phyloP scores from a whole-genome alignment of 1,140 invertebrate genomes.

The Drosophila repletoides region DNA sequence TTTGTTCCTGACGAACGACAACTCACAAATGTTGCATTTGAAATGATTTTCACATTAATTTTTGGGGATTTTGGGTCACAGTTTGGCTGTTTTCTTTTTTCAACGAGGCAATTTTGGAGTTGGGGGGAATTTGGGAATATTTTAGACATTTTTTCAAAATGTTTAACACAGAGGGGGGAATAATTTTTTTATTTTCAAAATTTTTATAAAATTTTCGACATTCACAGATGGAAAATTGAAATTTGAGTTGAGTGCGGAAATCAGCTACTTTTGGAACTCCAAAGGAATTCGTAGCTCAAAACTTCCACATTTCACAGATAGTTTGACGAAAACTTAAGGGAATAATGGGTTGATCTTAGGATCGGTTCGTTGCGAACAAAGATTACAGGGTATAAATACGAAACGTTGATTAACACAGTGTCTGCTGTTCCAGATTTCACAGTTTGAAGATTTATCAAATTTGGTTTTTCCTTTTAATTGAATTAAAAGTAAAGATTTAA shows the following conservation, averaged over 20 bases:
- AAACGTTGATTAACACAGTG: constrained; percentile 38
- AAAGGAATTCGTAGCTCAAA: background rate
- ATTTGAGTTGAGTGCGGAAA: constrained; percentile 18
- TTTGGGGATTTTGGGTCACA: constrained; percentile 34
- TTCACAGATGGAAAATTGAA: constrained; percentile 44
- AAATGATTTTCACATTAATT: constrained; percentile 21
- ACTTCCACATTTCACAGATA: constrained; percentile 57
- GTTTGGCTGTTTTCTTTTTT: constrained; percentile 53
- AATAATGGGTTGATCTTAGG: constrained; percentile 16
- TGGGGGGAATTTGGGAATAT: background rate
- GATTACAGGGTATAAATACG: background rate
- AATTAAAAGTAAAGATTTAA: constrained; percentile 44
- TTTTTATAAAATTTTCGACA: constrained; percentile 62
- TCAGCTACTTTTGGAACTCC: background rate
- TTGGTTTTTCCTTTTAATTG: constrained; percentile 52
- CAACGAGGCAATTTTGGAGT: constrained; percentile 54
- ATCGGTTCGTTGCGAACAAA: constrained; percentile 30
- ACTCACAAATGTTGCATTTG: constrained; percentile 42
- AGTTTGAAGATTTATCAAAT: constrained; percentile 26
- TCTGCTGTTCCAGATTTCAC: constrained; percentile 36
- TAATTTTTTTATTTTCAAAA: constrained; percentile 48
- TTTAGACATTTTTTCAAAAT: constrained; percentile 71
- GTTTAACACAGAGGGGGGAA: constrained; percentile 43
- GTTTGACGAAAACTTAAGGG: constrained; percentile 69
- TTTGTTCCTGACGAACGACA: constrained; percentile 45